Evolutionary conservation across 2,888 invertebrate species (phyloP).

Genomic region (Scaeva pyrastri): DNA sequence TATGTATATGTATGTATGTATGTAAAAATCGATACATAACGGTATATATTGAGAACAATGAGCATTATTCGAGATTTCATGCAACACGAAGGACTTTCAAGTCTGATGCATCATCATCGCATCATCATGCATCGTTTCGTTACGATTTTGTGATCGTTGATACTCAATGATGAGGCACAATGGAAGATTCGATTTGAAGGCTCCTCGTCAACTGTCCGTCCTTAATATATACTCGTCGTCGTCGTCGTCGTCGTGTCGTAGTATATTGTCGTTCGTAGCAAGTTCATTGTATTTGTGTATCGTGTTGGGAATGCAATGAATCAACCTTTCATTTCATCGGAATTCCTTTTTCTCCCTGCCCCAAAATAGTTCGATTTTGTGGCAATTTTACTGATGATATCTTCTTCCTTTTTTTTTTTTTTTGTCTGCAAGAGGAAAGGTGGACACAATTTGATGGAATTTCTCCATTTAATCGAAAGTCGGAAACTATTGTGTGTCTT

Average conservation of each 20-base stretch:
- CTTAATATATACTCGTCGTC: no score
- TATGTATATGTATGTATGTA: no score
- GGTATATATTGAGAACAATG: slow-evolving; percentile 62
- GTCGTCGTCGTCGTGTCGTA: no score
- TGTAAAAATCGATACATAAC: slow-evolving; percentile 64
- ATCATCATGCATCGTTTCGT: slow-evolving; percentile 18
- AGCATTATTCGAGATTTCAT: slow-evolving; percentile 31
- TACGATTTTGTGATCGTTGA: slow-evolving; percentile 31
- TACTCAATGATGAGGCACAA: slow-evolving; percentile 21
- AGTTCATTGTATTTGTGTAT: slow-evolving; percentile 11
- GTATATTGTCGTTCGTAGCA: neutral
- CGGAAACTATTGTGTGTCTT: slow-evolving; percentile 12
- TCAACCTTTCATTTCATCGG: slow-evolving; percentile 63
- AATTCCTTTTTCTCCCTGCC: no score
- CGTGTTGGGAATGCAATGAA: slow-evolving; percentile 53
- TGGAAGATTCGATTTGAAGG: slow-evolving; percentile 38
- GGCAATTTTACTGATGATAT: slow-evolving; percentile 30
- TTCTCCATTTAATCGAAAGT: slow-evolving; percentile 1
- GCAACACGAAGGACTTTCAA: neutral
- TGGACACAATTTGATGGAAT: slow-evolving; percentile 37
- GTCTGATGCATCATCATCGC: neutral
- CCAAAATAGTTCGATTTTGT: slow-evolving; percentile 40
- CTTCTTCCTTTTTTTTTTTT: neutral
- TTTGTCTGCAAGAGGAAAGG: neutral
- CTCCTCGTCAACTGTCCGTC: neutral